These are phyloP conservation scores for Ostrea edulis DNA, from an alignment of 1,140 invertebrate genomes.

Conservation along the genomic window DNA sequence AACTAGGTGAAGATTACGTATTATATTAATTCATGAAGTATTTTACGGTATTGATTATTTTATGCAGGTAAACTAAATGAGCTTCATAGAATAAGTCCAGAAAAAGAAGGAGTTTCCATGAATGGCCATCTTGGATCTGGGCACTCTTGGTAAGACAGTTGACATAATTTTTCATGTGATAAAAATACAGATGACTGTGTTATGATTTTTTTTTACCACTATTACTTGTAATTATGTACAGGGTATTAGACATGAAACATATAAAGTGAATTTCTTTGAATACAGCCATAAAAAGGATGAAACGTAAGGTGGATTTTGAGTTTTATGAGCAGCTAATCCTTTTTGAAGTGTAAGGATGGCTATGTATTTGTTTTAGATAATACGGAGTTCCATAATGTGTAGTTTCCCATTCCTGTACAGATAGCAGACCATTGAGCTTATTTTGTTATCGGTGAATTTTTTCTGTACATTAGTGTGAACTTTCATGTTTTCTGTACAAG, in stretches of 20 bases:
- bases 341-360: not conserved
- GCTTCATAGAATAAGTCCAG: slow-evolving; percentile 64
- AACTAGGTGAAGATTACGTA: no score
- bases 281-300: not conserved
- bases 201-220: no score
- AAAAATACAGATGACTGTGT: not conserved
- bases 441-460: no score
- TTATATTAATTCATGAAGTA: no score
- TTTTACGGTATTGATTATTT: not conserved
- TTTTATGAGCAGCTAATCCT: slow-evolving; percentile 15
- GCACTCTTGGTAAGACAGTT: slow-evolving; percentile 68
- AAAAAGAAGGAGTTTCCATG: slow-evolving; percentile 64
- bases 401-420: no score
- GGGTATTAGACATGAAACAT: no score
- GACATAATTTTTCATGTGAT: not conserved
- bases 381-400: no score
- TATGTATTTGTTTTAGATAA: not conserved
- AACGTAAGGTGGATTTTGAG: slow-evolving; percentile 13
- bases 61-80: slow-evolving; percentile 58
- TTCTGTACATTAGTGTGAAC: no score
- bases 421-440: no score
- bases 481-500: no score
- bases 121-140: slow-evolving; percentile 62
- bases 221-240: no score
- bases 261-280: not conserved